These are phyloP conservation scores for Morelia viridis DNA, from an alignment of 2,797 vertebrate species.

Conservation along the genomic window DNA sequence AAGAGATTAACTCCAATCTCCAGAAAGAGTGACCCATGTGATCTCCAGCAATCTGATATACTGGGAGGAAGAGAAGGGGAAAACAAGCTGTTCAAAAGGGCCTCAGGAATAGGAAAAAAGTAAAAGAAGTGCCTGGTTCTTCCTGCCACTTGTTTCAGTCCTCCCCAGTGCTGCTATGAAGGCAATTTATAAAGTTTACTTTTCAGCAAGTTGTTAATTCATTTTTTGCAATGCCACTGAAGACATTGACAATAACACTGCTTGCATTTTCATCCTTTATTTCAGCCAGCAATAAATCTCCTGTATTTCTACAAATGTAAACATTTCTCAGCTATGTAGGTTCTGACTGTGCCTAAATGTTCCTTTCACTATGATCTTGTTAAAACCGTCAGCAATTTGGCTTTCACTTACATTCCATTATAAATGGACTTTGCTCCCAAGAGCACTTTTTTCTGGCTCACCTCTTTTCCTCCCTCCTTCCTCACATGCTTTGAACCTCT, in stretches of 20 bases:
- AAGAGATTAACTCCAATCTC: neutral
- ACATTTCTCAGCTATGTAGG: neutral
- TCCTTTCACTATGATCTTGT: neutral
- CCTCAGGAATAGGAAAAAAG: neutral
- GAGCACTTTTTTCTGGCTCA: neutral
- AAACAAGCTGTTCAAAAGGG: neutral
- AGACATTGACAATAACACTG: conserved; percentile 14
- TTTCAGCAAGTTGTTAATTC: conserved; percentile 16
- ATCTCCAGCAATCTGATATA: neutral
- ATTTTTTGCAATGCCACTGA: neutral
- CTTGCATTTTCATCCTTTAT: conserved; percentile 27
- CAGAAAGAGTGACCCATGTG: neutral
- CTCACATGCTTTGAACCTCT: neutral
- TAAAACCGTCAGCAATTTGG: conserved; percentile 18
- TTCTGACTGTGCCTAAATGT: neutral
- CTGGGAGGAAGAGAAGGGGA: neutral
- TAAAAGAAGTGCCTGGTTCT: neutral
- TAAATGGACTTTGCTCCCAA: conserved; percentile 7
- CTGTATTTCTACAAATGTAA: conserved; percentile 18
- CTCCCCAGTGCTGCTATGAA: neutral
- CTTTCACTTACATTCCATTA: conserved; percentile 12
- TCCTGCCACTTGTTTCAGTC: neutral
- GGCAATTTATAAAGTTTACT: conserved; percentile 23
- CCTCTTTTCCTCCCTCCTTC: neutral
- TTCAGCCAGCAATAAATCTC: conserved; percentile 12